Base-by-base conservation (phyloP, 2,797 vertebrate species). In the Cyprinodon diabolis region DNA sequence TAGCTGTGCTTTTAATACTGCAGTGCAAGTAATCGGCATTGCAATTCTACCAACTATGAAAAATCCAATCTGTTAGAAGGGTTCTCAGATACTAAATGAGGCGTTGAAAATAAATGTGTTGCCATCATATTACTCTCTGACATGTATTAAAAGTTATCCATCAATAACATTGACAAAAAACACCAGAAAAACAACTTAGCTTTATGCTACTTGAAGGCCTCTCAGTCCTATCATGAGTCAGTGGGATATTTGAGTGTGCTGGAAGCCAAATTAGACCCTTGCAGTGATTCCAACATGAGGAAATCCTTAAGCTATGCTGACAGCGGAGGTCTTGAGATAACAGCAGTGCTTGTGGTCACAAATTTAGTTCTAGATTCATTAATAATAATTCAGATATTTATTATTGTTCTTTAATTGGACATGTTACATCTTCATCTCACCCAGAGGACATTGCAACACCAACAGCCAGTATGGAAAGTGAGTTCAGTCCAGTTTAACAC, bases 71-170 rank as follows among this genome's bases (percentile, higher is more conserved):
- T 3, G 15, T 37, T 21, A 21, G 58, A 43, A 37, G 37, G 35
- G 37, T 43, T 62, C 19, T 62, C 9, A 11, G 17, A 62, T 40
- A 54, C 57, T 66, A 37, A 35, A 49, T 62, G 37, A 69, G 23
- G 74, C 45, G 48, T 69, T 52, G 35, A 40, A 56, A 4, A 30
- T 11, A 51, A 43, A 19, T 68, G 40, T 58, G 10, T 67, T 73
- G 45, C 17, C 23, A 49, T 78, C 68, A 17, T 60, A 66, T 76
- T 12, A 75, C 76, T 76, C 7, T 73, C 56, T 57, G 43, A 74
- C 55, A 21, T 37, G 47, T 9, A 62, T 13, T 37, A n/a, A 19
- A n/a, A 30, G 19, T 51, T n/a, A 6, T 66, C 51, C 35, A 19
- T 40, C 37, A 0, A 12, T n/a, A 2, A 43, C 8, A 62, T 62